Percentiles rank a stretch among this genome's conserved stretches.
Conservation (phyloP, 2,888 invertebrate genomes). For the Megaustenia siamemsis region DNA sequence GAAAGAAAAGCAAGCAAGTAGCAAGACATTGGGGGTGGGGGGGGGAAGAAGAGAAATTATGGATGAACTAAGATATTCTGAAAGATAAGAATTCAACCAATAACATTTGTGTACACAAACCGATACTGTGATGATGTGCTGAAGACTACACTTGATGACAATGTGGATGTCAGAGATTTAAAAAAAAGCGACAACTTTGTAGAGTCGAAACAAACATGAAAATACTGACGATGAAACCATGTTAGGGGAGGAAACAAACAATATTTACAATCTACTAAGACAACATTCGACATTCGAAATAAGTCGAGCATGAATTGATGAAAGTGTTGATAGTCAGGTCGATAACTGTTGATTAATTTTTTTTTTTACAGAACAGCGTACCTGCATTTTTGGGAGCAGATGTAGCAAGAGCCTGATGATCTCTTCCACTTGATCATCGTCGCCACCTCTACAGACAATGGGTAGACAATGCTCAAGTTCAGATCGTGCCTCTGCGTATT, state of each 20-base stretch:
- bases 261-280: no score
- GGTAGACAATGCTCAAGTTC: constrained; percentile 20
- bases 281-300: no score
- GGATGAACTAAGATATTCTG: background rate
- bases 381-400: constrained; percentile 29
- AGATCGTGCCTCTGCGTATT: constrained; percentile 9
- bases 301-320: no score
- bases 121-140: no score
- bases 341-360: no score
- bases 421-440: background rate
- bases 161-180: no score
- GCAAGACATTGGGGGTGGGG: background rate
- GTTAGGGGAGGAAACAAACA: no score
- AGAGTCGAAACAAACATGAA: no score
- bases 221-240: no score
- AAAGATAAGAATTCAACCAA: background rate
- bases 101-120: background rate
- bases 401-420: background rate
- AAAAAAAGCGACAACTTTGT: no score
- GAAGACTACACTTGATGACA: no score
- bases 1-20: background rate
- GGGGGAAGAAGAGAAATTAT: background rate
- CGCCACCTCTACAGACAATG: background rate
- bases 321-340: no score
- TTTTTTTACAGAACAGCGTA: background rate